phyloP scores from a whole-genome alignment of 2,797 vertebrate species.

The Neoniphon sammara region DNA sequence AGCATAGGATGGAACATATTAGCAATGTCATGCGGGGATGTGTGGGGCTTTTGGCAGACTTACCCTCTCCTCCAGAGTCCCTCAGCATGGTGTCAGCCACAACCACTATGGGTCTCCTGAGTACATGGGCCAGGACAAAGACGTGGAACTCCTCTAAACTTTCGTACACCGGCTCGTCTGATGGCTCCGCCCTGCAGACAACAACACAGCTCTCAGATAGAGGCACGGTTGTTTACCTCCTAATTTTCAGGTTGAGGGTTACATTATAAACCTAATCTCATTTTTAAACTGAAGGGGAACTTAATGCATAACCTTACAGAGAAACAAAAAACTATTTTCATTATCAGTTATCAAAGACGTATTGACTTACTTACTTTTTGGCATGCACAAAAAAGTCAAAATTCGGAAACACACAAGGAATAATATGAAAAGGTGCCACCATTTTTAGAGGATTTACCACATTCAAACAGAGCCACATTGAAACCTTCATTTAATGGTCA shows the following conservation, averaged over 20 bases:
- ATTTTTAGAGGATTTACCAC: too few relatives aligned
- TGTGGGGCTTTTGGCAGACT: background rate
- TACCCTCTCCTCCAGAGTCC: constrained; percentile 97
- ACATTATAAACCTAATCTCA: background rate
- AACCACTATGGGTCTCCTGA: constrained; percentile 93
- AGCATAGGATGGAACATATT: background rate
- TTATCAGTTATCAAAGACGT: background rate
- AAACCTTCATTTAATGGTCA: background rate
- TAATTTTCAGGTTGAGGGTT: background rate
- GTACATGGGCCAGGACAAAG: constrained; percentile 94
- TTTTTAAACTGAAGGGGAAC: background rate
- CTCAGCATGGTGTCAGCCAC: constrained; percentile 98
- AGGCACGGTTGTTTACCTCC: constrained; percentile 1
- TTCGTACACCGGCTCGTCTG: constrained; percentile 96
- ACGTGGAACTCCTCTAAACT: constrained; percentile 98
- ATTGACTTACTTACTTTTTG: too few relatives aligned
- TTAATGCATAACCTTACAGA: background rate
- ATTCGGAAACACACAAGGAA: background rate
- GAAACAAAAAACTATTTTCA: background rate
- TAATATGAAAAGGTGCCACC: too few relatives aligned
- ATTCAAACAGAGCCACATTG: too few relatives aligned
- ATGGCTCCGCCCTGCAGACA: constrained; percentile 85
- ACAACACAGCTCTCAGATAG: background rate
- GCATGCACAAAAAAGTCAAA: background rate
- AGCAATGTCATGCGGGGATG: background rate